These are phyloP conservation scores for Myotis daubentonii DNA, from an alignment of 2,797 vertebrate species.

Conservation along the genomic window DNA sequence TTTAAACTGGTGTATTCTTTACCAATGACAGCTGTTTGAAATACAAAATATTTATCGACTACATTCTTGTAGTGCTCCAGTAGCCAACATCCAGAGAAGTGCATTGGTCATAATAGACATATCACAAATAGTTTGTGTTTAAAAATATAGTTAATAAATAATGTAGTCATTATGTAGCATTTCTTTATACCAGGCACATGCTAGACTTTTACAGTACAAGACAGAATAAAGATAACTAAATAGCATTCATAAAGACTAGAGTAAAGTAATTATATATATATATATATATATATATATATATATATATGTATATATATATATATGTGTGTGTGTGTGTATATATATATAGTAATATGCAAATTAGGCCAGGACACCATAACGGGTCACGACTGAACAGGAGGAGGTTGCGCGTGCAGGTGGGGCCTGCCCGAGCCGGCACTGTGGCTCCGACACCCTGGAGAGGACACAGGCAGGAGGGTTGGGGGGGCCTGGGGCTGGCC, in stretches of 20 bases:
- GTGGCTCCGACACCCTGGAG: too few relatives aligned
- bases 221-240: not conserved
- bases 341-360: too few relatives aligned
- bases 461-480: too few relatives aligned
- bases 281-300: too few relatives aligned
- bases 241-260: not conserved
- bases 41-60: not conserved
- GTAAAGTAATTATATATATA: not conserved
- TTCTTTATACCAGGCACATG: not conserved
- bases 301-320: too few relatives aligned
- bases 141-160: not conserved
- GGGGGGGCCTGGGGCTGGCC: too few relatives aligned
- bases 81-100: not conserved
- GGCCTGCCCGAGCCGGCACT: too few relatives aligned
- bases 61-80: not conserved
- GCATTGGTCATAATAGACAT: not conserved
- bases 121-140: not conserved
- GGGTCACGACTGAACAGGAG: too few relatives aligned
- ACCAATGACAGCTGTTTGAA: not conserved
- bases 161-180: not conserved
- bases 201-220: not conserved
- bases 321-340: too few relatives aligned
- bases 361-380: too few relatives aligned
- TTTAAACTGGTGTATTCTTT: not conserved
- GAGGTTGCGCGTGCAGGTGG: too few relatives aligned